Conservation (phyloP, 1,140 invertebrate species). For the Polyergus mexicanus region DNA sequence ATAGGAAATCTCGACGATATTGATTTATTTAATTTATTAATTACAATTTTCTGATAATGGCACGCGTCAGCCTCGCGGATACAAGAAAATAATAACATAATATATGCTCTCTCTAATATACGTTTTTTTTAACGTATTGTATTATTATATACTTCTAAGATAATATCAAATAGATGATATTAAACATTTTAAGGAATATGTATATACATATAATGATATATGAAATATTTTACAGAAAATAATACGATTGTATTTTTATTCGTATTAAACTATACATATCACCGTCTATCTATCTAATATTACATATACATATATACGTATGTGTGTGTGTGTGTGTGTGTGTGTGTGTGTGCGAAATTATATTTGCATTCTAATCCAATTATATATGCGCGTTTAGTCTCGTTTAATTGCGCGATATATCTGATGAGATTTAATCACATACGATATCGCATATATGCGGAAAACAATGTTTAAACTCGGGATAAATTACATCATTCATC, state of each 20-base stretch:
- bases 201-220: too few species aligned
- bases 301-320: too few species aligned
- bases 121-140: neutral
- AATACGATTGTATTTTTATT: neutral
- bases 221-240: neutral
- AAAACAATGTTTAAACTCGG: neutral
- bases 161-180: neutral
- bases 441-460: neutral
- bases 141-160: neutral
- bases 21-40: constrained; percentile 61
- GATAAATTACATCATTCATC: neutral
- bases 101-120: neutral
- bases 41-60: constrained; percentile 48
- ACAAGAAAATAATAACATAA: neutral
- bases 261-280: neutral
- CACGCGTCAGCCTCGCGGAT: neutral
- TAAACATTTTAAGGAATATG: neutral
- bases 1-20: constrained; percentile 57
- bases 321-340: too few species aligned
- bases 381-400: too few species aligned
- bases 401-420: too few species aligned
- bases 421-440: neutral
- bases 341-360: too few species aligned
- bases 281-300: too few species aligned
- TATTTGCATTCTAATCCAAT: too few species aligned